Conservation (phyloP, 2,113 vertebrate genomes). For the Syngnathus floridae region DNA sequence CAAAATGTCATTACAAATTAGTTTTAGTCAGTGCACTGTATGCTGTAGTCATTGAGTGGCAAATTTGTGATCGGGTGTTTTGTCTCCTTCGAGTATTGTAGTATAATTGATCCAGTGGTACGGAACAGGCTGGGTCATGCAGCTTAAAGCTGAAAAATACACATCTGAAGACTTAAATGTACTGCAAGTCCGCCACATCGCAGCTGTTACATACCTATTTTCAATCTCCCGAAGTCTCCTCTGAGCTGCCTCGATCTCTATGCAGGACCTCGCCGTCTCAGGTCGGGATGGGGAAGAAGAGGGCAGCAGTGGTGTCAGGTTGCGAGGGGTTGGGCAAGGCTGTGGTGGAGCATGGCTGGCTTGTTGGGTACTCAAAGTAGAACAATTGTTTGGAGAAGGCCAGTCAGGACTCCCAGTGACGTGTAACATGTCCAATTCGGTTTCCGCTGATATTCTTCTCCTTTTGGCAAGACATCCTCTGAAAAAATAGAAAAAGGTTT, state of each 20-base stretch:
- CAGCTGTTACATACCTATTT: constrained; percentile 56
- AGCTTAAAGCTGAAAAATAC: not conserved
- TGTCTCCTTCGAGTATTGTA: too few relatives aligned
- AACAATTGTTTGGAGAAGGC: constrained; percentile 24
- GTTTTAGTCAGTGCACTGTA: too few relatives aligned
- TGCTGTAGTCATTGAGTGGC: too few relatives aligned
- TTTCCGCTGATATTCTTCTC: constrained; percentile 57
- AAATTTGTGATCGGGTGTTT: too few relatives aligned
- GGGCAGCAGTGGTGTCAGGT: constrained; percentile 3
- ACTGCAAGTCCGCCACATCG: not conserved
- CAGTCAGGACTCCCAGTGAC: constrained; percentile 27
- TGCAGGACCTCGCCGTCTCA: constrained; percentile 57
- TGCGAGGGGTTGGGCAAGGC: constrained; percentile 16
- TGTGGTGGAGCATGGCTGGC: constrained; percentile 19
- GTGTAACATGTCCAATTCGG: constrained; percentile 34
- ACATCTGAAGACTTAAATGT: not conserved
- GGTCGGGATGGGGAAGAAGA: constrained; percentile 12
- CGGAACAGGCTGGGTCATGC: not conserved
- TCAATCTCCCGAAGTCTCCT: constrained; percentile 73
- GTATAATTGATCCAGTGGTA: not conserved
- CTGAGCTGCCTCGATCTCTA: constrained; percentile 73
- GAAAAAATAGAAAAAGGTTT: constrained; percentile 1
- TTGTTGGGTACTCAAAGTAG: constrained; percentile 22
- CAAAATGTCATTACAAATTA: too few relatives aligned
- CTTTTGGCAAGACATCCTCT: constrained; percentile 71